A percentile compares a stretch with the other conserved stretches of the same genome.
Conservation (phyloP, 2,113 vertebrate genomes). For the Tinamus guttatus region DNA sequence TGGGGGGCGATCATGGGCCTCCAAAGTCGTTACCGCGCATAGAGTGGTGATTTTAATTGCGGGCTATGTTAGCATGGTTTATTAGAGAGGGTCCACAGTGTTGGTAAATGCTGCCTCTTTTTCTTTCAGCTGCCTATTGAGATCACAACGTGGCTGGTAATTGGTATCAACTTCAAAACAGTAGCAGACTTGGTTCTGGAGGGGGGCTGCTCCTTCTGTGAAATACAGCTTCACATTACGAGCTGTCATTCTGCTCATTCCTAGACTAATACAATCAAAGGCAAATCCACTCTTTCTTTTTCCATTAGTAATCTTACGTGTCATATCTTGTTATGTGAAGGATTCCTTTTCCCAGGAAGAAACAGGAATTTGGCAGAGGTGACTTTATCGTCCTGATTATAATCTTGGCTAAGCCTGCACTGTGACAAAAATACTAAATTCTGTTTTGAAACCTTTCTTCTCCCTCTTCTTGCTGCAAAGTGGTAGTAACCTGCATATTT, state of each 20-base stretch:
- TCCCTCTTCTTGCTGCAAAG: neutral
- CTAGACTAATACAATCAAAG: neutral
- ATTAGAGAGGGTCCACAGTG: neutral
- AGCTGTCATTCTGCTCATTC: neutral
- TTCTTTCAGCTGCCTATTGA: neutral
- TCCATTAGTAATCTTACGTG: neutral
- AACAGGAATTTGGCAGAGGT: neutral
- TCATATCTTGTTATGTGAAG: neutral
- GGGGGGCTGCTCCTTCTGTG: neutral
- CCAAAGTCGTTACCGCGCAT: neutral
- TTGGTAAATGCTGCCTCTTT: neutral
- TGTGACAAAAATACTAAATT: neutral
- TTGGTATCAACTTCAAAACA: neutral
- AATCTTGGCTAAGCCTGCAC: neutral
- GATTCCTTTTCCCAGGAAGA: neutral
- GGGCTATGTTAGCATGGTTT: neutral
- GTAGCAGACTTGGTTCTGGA: neutral
- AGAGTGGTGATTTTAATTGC: neutral
- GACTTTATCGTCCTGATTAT: neutral
- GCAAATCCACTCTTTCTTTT: neutral
- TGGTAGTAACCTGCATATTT: neutral
- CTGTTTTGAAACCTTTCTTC: neutral
- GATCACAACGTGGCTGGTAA: neutral
- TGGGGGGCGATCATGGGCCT: neutral
- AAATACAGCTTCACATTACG: neutral